Evolutionary conservation across 2,888 invertebrate species (phyloP).

Genomic region (Polyommatus icarus): DNA sequence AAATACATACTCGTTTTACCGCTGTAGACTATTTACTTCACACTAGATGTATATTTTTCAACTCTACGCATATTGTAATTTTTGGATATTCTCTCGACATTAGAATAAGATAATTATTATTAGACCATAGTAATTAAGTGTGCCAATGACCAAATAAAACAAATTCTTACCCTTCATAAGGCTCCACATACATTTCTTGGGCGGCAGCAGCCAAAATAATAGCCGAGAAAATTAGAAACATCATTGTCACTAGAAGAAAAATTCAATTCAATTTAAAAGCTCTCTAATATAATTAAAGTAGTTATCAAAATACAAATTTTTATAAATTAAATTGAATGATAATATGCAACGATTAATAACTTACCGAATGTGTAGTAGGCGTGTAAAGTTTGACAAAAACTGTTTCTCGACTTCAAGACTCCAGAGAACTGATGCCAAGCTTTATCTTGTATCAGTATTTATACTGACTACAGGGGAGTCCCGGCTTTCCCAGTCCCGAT

Average conservation of each 20-base stretch:
- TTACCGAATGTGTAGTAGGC: neutral
- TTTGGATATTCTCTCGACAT: too few relatives aligned
- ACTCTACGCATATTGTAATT: too few relatives aligned
- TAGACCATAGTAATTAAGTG: too few relatives aligned
- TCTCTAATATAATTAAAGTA: too few relatives aligned
- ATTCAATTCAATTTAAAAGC: too few relatives aligned
- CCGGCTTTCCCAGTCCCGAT: conserved; percentile 10
- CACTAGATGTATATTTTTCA: too few relatives aligned
- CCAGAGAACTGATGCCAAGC: neutral
- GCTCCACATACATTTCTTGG: conserved; percentile 20
- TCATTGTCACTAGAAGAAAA: conserved; percentile 16
- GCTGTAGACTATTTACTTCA: too few relatives aligned
- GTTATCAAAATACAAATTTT: too few relatives aligned
- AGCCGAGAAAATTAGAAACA: conserved; percentile 12
- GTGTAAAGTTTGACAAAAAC: neutral
- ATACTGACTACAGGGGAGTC: conserved; percentile 10
- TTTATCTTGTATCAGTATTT: neutral
- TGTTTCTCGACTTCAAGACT: neutral
- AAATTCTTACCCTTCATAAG: conserved; percentile 4
- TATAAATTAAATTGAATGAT: too few relatives aligned
- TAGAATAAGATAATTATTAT: too few relatives aligned
- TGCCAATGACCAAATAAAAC: neutral
- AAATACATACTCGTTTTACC: too few relatives aligned
- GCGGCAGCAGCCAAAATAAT: conserved; percentile 13
- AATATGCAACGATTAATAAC: neutral